Evolutionary conservation across 2,113 vertebrate species (phyloP), one percentile per base, ranked within the genome.

Genomic region (Eurypyga helias): DNA sequence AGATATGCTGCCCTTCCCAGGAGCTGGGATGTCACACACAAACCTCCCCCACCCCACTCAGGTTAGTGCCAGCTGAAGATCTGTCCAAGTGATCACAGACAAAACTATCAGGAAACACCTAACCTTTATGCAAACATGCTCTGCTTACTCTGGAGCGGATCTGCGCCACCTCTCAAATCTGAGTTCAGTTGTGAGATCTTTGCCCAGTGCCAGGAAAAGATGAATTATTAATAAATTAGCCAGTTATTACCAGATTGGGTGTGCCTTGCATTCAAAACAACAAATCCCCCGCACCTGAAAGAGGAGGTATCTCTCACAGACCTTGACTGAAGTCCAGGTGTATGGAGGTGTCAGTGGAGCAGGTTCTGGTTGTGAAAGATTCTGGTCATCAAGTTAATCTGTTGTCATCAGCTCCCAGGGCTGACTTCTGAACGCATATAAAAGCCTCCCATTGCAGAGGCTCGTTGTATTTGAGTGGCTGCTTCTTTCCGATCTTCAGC

Each of bases 321-420:
- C 66, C 46, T 95, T 96, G 96, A 94, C 75, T 83, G 86, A 83
- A 29, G 79, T 90, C 93, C 93, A 96, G 93, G 86, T 61, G 34
- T 86, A 87, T 0, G 89, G 89, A 87, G 96, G 92, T 96, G 93
- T 87, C 76, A 90, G 91, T 18, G 78, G 69, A 90, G 96, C 93
- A 83, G 61, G 83, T 96, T 94, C 93, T 43, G 66, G 66, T 97
- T 97, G 95, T 92, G 96, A 97, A 97, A 97, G 96, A 92, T 90
- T 79, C 89, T 80, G 96, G 95, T 94, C 91, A 89, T 93, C 82
- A 87, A 58, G 65, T 95, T 92, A 88, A 85, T 71, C 93, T 49
- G 88, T 87, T 92, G 91, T 78, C 95, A 93, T 88, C 91, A 33
- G 52, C 61, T 86, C 34, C 51, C 0, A 4, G 89, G 92, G 81